Evolutionary conservation across 2,113 vertebrate genomes (phyloP).

Genomic region (Ancistrus triradiatus): DNA sequence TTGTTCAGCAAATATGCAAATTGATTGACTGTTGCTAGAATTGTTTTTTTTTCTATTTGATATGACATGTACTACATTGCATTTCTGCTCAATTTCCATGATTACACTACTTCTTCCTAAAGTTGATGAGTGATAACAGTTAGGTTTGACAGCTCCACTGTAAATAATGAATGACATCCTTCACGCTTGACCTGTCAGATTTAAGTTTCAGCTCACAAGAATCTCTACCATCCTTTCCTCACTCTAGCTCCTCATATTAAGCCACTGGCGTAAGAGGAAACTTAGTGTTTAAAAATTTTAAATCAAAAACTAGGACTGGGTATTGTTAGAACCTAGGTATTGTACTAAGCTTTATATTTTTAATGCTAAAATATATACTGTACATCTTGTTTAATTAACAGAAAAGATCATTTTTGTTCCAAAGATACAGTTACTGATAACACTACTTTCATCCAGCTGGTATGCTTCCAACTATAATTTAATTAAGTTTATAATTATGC

Average conservation of each 20-base stretch:
- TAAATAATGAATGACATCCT: constrained; percentile 64
- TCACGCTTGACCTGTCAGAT: constrained; percentile 48
- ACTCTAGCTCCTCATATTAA: neutral
- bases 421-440: too few species aligned
- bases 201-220: constrained; percentile 44
- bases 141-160: constrained; percentile 46
- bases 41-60: neutral
- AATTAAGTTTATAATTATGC: too few species aligned
- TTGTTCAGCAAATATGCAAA: too few species aligned
- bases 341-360: too few species aligned
- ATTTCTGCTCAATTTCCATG: neutral
- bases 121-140: constrained; percentile 25
- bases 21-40: neutral
- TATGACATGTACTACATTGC: neutral
- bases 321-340: too few species aligned
- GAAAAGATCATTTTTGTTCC: too few species aligned
- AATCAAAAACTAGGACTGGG: too few species aligned
- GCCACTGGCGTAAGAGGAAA: neutral
- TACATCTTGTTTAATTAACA: too few species aligned
- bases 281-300: neutral
- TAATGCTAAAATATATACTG: neutral
- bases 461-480: too few species aligned
- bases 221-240: neutral
- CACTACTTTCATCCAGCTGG: too few species aligned
- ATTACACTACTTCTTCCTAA: neutral